Evolutionary conservation across 1,140 invertebrate genomes (phyloP), one percentile per base, ranked within the genome.

Genomic region (Drosophila asahinai): DNA sequence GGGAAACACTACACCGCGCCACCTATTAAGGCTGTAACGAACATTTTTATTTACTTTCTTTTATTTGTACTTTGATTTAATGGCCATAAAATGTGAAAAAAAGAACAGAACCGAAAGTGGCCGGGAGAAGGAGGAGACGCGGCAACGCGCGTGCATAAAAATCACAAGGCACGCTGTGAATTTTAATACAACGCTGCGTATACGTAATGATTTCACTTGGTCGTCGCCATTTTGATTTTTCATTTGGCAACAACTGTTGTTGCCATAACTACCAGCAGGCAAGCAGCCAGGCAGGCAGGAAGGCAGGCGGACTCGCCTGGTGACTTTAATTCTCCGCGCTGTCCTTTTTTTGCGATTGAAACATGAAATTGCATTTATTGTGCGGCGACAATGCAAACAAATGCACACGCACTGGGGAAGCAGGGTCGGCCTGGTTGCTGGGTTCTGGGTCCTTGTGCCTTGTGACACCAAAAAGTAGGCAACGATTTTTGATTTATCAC

Each of bases 21-120:
- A 40, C 25, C 80, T 62, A 57, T 81, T 54, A 78, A 75, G 77
- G 81, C 80, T 79, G 87, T 84, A 72, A 79, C 84, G 64, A 45
- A 84, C 75, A 67, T 58, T 87, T 87, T 87, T 87, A 89, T 87
- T 87, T 76, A 81, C 81, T 78, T 89, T 78, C 70, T 87, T 89
- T 87, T 87, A 87, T 87, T 87, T 81, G 80, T 70, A 87, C 83
- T 87, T 80, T 87, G 84, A 87, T 89, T 89, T 89, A 89, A 89
- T 89, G 86, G 84, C 84, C 55, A 86, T 89, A 81, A 90, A 89
- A 79, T 76, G 52, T 38, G 52, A 9, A 14, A 22, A 19, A 38
- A n/a, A 42, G 40, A 42, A 42, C 15, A 42, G 15, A 40, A 4
- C 33, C 12, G 14, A 22, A 38, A 38, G 36, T 38, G 61, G 25